phyloP scores from a whole-genome alignment of 2,113 vertebrate genomes.

The Onychostoma macrolepis region DNA sequence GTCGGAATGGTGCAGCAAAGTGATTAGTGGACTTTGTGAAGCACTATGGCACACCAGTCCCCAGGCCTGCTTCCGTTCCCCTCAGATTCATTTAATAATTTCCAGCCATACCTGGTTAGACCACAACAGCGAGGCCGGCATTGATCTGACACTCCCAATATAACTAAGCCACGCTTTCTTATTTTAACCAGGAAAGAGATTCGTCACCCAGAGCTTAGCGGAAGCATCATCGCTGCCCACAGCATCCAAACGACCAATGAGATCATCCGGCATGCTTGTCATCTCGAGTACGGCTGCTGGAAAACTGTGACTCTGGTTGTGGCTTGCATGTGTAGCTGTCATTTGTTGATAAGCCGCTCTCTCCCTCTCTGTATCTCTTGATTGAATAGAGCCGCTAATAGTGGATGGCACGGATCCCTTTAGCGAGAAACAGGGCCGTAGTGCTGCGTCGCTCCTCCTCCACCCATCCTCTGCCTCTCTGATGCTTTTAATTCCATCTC shows the following conservation, averaged over 20 bases:
- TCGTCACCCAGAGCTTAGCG: constrained; percentile 52
- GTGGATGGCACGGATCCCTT: constrained; percentile 15
- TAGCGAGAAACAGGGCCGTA: constrained; percentile 14
- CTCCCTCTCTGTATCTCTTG: neutral
- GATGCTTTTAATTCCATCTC: constrained; percentile 59
- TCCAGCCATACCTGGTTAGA: constrained; percentile 31
- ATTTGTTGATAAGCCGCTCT: constrained; percentile 4
- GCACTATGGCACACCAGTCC: neutral
- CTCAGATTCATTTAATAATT: constrained; percentile 39
- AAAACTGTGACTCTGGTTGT: constrained; percentile 6
- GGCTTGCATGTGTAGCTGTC: constrained; percentile 16
- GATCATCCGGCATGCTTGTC: constrained; percentile 23
- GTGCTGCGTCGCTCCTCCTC: neutral
- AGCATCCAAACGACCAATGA: constrained; percentile 65
- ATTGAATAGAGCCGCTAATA: constrained; percentile 35
- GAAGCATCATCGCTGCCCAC: constrained; percentile 58
- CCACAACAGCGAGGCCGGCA: constrained; percentile 3
- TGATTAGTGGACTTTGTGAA: constrained; percentile 44
- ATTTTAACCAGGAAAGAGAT: constrained; percentile 56
- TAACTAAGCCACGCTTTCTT: constrained; percentile 19
- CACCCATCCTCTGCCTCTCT: constrained; percentile 35
- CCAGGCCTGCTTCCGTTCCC: neutral
- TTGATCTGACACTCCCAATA: constrained; percentile 26
- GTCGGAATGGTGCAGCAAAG: neutral
- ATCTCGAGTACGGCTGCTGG: neutral